Evolutionary conservation across 1,140 invertebrate species (phyloP).

Genomic region (Plodia interpunctella): DNA sequence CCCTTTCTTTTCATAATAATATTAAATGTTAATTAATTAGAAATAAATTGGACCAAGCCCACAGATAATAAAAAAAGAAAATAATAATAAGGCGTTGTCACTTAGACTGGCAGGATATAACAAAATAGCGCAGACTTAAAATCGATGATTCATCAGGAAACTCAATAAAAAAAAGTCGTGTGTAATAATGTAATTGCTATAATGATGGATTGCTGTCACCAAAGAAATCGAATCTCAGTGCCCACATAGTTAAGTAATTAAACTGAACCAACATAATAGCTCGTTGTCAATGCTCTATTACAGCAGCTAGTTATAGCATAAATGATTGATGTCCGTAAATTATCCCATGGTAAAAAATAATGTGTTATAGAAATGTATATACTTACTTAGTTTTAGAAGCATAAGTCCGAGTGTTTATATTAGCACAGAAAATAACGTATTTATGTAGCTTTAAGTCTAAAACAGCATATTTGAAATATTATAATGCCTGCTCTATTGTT

Average conservation of each 20-base stretch:
- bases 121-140: not conserved
- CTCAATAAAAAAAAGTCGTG: not conserved
- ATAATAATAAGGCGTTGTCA: no score
- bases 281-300: slow-evolving; percentile 6
- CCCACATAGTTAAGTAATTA: slow-evolving; percentile 10
- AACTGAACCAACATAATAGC: slow-evolving; percentile 4
- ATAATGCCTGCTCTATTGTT: no score
- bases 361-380: not conserved
- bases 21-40: no score
- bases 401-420: no score
- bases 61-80: no score
- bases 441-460: no score
- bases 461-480: no score
- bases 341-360: slow-evolving; percentile 4
- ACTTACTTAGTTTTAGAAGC: not conserved
- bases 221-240: slow-evolving; percentile 1
- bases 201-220: slow-evolving; percentile 1
- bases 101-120: not conserved
- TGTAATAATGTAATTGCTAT: not conserved
- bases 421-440: no score
- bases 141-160: not conserved
- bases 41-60: no score
- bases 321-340: slow-evolving; percentile 12
- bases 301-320: slow-evolving; percentile 4
- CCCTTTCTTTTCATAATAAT: no score